Evolutionary conservation across 2,888 invertebrate genomes (phyloP), one percentile per base, ranked within the genome.

Genomic region (Nematopogon swammerdamellus): DNA sequence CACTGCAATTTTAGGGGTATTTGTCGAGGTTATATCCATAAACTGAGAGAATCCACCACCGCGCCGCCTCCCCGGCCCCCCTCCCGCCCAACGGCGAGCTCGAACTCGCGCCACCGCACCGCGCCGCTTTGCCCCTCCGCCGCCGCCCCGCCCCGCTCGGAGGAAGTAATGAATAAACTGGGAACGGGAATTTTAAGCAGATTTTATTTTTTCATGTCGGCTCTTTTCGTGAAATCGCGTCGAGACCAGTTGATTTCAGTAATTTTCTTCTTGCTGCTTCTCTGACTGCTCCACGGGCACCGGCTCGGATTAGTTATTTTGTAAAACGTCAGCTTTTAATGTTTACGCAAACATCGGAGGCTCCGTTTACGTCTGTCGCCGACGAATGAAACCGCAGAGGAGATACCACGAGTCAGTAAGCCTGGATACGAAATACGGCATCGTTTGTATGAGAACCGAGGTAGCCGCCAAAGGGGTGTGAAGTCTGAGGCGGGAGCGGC

Each of bases 11-110:
- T 77, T 76, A 77, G 75, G 77, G 75, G 75, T 74, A 77, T 79
- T 76, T 79, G 79, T 77, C 74, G 77, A 75, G 79, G 79, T 77
- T 77, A 77, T 79, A 76, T 73, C 74, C 70, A 79, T 79, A 79
- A 77, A 76, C 67, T 67, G 70, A 72, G 70, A 66, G 25, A 36
- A 14, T 14, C 36, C 36, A 14, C 11, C 36, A 14, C 3, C 11
- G 6, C n/a, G 11, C 36, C 36, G 11, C 36, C 36, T 6, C 36
- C 36, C 36, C n/a, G 11, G 11, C 11, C 36, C 36, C 36, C 36
- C 36, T 14, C 11, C 36, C n/a, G 11, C 36, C 5, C 25, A 10
- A 25, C 10, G 25, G 5, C 25, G 25, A 25, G 25, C 4, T 4
- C 25, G n/a, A n/a, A n/a, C n/a, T n/a, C n/a, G n/a, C 5, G 4